Percentiles rank a stretch among this genome's conserved stretches.
These are phyloP conservation scores for Cryptoblepharus egeriae DNA, from an alignment of 2,797 vertebrate species.

Conservation along the genomic window DNA sequence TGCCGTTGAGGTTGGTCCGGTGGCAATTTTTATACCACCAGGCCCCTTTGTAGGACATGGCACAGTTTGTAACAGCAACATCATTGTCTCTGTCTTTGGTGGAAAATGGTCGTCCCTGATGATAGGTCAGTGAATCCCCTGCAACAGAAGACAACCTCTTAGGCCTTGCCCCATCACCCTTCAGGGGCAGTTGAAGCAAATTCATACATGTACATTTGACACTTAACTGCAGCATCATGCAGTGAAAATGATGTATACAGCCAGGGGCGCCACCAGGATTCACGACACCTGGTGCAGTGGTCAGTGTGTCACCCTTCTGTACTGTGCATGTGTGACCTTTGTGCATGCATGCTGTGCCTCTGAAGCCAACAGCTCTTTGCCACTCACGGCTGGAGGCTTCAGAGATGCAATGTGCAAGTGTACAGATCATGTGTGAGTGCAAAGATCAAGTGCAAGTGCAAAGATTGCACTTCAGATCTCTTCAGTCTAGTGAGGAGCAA, in stretches of 20 bases:
- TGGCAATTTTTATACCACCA: constrained; percentile 99
- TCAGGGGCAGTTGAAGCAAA: neutral
- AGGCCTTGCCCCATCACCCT: neutral
- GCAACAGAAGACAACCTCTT: constrained; percentile 13
- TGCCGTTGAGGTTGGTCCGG: constrained; percentile 97
- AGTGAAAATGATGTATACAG: neutral
- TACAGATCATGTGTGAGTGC: too few relatives aligned
- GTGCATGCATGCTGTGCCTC: too few relatives aligned
- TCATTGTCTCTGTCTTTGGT: constrained; percentile 98
- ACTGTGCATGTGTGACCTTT: too few relatives aligned
- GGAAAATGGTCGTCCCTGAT: constrained; percentile 97
- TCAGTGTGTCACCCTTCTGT: too few relatives aligned
- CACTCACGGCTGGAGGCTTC: too few relatives aligned
- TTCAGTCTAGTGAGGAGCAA: too few relatives aligned
- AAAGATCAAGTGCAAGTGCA: too few relatives aligned
- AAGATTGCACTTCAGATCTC: too few relatives aligned
- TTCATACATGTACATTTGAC: neutral
- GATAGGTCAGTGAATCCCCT: constrained; percentile 98
- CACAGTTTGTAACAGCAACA: constrained; percentile 97
- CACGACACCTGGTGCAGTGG: too few relatives aligned
- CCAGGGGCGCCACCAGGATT: too few relatives aligned
- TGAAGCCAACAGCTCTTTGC: too few relatives aligned
- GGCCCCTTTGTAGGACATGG: constrained; percentile 97
- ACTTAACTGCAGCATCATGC: neutral
- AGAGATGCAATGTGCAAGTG: too few relatives aligned